Evolutionary conservation across 2,113 vertebrate genomes (phyloP).

Genomic region (Numida meleagris): DNA sequence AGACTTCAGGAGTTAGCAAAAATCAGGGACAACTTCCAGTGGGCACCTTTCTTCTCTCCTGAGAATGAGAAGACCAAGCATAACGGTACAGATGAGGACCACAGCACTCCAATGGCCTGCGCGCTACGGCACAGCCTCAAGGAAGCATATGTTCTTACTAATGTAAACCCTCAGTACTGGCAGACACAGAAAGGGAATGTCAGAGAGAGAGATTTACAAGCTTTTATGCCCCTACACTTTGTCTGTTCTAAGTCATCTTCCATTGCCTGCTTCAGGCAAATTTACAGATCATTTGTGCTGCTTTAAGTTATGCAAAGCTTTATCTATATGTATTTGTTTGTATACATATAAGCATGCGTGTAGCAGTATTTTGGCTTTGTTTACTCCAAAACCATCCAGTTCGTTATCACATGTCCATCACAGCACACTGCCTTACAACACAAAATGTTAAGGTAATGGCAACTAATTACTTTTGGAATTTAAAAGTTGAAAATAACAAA

Average conservation of each 20-base stretch:
- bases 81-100: neutral
- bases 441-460: neutral
- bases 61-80: rapidly evolving
- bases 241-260: neutral
- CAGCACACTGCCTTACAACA: neutral
- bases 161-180: neutral
- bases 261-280: neutral
- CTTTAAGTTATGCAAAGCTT: neutral
- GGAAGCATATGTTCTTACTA: neutral
- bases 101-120: neutral
- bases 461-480: neutral
- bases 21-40: neutral
- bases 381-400: neutral
- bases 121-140: neutral
- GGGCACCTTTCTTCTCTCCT: neutral
- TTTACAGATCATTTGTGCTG: neutral
- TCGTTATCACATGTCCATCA: neutral
- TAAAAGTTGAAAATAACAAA: neutral
- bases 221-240: neutral
- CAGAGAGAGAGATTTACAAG: neutral
- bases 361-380: neutral
- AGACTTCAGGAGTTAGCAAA: neutral
- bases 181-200: neutral
- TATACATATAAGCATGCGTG: neutral
- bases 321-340: neutral